Percentiles rank a stretch among this genome's conserved stretches.
Conservation (phyloP, 2,888 invertebrate genomes). For the Diplolepis rosae region DNA sequence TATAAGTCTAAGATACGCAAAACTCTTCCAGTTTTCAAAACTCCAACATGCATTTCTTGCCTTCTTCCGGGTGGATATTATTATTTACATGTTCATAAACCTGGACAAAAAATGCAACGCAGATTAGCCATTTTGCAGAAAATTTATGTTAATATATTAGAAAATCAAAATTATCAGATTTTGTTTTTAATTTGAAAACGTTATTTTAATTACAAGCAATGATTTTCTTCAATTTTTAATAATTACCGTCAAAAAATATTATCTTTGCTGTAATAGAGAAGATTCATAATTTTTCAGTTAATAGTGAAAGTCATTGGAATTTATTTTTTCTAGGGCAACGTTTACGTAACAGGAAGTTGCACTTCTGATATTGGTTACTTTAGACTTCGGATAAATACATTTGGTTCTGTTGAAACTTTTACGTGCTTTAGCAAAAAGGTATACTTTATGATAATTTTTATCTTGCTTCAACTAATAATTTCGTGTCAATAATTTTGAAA, state of each 20-base stretch:
- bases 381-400: conserved; percentile 77
- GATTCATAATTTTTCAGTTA: neutral
- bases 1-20: conserved; percentile 36
- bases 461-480: neutral
- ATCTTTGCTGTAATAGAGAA: neutral
- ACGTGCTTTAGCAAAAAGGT: conserved; percentile 79
- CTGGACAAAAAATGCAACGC: conserved; percentile 77
- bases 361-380: conserved; percentile 76
- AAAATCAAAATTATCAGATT: no score
- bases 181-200: no score
- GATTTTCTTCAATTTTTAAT: no score
- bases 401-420: conserved; percentile 77
- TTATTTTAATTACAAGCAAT: no score
- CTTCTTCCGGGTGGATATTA: conserved; percentile 78
- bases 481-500: neutral
- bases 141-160: conserved; percentile 48
- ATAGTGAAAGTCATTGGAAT: neutral
- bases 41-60: conserved; percentile 73
- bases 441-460: neutral
- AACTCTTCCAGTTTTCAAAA: conserved; percentile 66
- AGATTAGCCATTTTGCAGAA: conserved; percentile 73
- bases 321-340: conserved; percentile 75
- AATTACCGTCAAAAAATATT: neutral
- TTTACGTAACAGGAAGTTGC: conserved; percentile 76
- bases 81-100: conserved; percentile 77